These are phyloP conservation scores for Coracopsis vasa DNA, from an alignment of 2,113 vertebrate genomes.

Conservation along the genomic window DNA sequence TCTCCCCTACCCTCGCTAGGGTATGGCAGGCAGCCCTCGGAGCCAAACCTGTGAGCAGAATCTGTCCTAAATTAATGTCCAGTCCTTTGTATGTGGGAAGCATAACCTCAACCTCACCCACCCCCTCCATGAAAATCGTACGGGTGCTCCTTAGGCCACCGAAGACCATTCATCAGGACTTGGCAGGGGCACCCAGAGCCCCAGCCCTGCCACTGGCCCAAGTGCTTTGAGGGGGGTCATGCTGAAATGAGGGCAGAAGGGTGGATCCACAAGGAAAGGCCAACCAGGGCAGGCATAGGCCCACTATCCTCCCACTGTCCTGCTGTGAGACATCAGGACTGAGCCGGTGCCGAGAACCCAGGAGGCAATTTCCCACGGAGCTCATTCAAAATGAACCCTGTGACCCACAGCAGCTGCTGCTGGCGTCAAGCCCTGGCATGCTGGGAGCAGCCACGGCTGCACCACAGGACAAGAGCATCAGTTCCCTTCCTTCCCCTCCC, in stretches of 20 bases:
- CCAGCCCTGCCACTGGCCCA: background rate
- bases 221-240: background rate
- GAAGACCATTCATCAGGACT: background rate
- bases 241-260: background rate
- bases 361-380: background rate
- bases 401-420: background rate
- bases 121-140: background rate
- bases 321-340: background rate
- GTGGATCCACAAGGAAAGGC: background rate
- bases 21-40: fast-evolving
- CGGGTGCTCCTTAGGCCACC: background rate
- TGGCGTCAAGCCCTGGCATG: fast-evolving
- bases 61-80: background rate
- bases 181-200: background rate
- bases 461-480: background rate
- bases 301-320: background rate
- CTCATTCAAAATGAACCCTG: background rate
- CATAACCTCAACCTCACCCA: fast-evolving
- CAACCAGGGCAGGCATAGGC: background rate
- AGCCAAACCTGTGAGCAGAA: background rate
- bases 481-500: background rate
- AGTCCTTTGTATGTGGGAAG: background rate
- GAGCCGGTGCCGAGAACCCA: background rate
- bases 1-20: background rate
- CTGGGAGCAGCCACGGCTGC: background rate